A percentile compares a stretch with the other conserved stretches of the same genome.
Evolutionary conservation across 2,797 vertebrate species (phyloP).

Genomic region (Melanotaenia parkinsoni): DNA sequence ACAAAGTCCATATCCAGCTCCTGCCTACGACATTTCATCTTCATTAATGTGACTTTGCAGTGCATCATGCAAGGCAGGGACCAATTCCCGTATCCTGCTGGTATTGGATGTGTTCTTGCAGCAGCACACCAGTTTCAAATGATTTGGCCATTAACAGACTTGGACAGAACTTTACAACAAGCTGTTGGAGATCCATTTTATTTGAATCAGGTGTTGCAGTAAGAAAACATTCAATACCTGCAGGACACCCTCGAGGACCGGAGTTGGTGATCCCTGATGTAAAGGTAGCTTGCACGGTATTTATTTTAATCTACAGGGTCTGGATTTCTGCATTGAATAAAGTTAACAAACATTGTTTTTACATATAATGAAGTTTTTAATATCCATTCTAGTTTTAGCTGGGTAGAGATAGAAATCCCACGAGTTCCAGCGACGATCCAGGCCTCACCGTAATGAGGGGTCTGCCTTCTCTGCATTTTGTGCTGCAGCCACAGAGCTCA

Average conservation of each 20-base stretch:
- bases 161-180: too few species aligned
- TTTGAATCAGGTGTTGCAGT: too few species aligned
- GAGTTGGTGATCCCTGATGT: too few species aligned
- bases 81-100: too few species aligned
- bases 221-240: too few species aligned
- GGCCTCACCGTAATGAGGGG: not conserved
- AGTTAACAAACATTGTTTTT: not conserved
- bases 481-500: not conserved
- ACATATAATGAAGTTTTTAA: not conserved
- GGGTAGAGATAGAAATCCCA: not conserved
- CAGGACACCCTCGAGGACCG: too few species aligned
- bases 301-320: not conserved
- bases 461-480: not conserved
- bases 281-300: not conserved
- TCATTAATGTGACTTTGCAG: not conserved
- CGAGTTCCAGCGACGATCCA: not conserved
- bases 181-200: too few species aligned
- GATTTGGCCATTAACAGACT: too few species aligned
- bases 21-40: not conserved
- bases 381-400: not conserved
- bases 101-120: too few species aligned
- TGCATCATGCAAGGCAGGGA: not conserved
- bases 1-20: not conserved
- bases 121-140: too few species aligned
- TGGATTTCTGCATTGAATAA: not conserved